Evolutionary conservation across 2,888 invertebrate genomes (phyloP).

Genomic region (Drosophila meridionalis): DNA sequence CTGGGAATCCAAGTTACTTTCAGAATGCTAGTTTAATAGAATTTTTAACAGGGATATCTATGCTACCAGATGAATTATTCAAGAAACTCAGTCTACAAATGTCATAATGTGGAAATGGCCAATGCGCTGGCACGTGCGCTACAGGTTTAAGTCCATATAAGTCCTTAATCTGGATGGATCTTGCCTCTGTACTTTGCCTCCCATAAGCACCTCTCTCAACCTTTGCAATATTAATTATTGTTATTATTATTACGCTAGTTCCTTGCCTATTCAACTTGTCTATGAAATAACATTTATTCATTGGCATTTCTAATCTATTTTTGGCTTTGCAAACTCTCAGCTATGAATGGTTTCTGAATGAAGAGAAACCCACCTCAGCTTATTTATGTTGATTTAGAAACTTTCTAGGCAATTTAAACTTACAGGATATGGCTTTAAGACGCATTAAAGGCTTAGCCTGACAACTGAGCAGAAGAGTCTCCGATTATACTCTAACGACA

Average conservation of each 20-base stretch:
- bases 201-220: background rate
- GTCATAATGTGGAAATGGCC: too few species aligned
- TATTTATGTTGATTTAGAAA: background rate
- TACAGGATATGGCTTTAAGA: conserved; percentile 13
- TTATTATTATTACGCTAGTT: background rate
- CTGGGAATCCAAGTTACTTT: too few species aligned
- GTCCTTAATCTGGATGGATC: background rate
- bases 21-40: too few species aligned
- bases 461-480: too few species aligned
- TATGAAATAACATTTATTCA: background rate
- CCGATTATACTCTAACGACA: background rate
- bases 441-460: background rate
- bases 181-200: too few species aligned
- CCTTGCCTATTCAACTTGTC: background rate
- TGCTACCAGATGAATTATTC: too few species aligned
- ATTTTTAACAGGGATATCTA: too few species aligned
- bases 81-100: too few species aligned
- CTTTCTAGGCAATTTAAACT: conserved; percentile 1
- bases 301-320: background rate
- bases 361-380: background rate
- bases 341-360: background rate
- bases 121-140: background rate
- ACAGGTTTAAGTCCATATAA: background rate
- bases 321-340: background rate
- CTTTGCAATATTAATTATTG: background rate